Evolutionary conservation across 2,888 invertebrate genomes (phyloP), one percentile per base, ranked within the genome.

Genomic region (Epirrhoe tristata): DNA sequence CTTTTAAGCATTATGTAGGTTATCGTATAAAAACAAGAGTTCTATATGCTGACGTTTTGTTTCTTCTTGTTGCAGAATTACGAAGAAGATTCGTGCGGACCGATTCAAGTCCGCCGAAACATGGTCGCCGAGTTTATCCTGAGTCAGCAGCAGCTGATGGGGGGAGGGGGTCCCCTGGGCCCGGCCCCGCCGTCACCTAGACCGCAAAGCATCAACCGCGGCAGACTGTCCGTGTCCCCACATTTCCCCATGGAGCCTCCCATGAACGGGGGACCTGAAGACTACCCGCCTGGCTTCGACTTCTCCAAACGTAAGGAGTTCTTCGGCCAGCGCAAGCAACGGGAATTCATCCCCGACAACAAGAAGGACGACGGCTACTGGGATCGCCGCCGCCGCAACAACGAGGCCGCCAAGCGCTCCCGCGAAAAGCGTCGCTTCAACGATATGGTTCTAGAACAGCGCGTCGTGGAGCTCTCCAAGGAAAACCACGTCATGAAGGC

Each of bases 311-410:
- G 97, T 75, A 98, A 98, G 83, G 98, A 98, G 74, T 94, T 97
- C 81, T 97, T 98, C 89, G 97, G 97, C 0, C 97, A 97, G 81
- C 95, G 98, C 79, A 99, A 99, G 85, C 98, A 98, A 84, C 95
- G 99, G 12, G 98, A 99, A 87, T 99, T 99, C 89, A 99, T 98
- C 72, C 99, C 99, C 0, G 99, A 99, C 86, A 97, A 96, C 90
- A 98, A 98, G 87, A 99, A 99, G 86, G 99, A 99, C 83, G 98
- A 98, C 80, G 98, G 97, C 82, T 99, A 99, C 90, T 99, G 99
- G 99, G 98, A 99, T 88, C 96, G 99, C 65, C 95, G 99, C 65
- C 95, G 99, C 71, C 95, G 99, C 67, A 99, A 99, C 91, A 99
- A 99, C 89, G 99, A 99, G 88, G 99, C 99, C 0, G 99, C 99